phyloP scores from a whole-genome alignment of 2,888 invertebrate species.

The Tipula unca region DNA sequence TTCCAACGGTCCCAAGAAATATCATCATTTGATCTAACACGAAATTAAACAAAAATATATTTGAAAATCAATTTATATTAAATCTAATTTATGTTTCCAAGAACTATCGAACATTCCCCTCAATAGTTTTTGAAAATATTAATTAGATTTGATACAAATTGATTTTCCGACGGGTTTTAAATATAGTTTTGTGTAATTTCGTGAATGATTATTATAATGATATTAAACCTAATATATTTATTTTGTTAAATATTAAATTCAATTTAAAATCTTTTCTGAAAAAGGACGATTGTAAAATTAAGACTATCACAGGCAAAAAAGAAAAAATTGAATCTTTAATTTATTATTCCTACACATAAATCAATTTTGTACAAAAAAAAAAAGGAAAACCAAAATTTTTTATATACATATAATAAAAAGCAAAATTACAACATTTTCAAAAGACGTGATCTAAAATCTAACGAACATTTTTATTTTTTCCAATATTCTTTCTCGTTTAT shows the following conservation, averaged over 20 bases:
- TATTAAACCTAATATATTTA: neutral
- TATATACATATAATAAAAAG: neutral
- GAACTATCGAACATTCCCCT: neutral
- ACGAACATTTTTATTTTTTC: neutral
- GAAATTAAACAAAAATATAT: neutral
- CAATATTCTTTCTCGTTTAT: neutral
- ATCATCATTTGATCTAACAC: neutral
- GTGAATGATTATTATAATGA: neutral
- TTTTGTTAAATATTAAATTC: neutral
- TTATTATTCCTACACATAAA: neutral
- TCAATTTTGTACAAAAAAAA: neutral
- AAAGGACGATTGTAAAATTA: neutral
- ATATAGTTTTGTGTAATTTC: too few relatives aligned
- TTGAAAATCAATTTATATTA: neutral
- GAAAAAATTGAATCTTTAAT: neutral
- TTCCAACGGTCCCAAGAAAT: neutral
- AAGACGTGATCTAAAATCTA: slow-evolving; percentile 2
- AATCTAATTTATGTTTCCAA: neutral
- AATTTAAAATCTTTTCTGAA: neutral
- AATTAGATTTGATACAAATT: too few relatives aligned
- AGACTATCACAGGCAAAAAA: neutral
- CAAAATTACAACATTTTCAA: neutral
- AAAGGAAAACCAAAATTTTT: neutral
- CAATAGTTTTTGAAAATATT: too few relatives aligned
- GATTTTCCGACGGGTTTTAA: too few relatives aligned